Evolutionary conservation across 2,113 vertebrate genomes (phyloP), one percentile per base, ranked within the genome.

Genomic region (Nipponia nippon): DNA sequence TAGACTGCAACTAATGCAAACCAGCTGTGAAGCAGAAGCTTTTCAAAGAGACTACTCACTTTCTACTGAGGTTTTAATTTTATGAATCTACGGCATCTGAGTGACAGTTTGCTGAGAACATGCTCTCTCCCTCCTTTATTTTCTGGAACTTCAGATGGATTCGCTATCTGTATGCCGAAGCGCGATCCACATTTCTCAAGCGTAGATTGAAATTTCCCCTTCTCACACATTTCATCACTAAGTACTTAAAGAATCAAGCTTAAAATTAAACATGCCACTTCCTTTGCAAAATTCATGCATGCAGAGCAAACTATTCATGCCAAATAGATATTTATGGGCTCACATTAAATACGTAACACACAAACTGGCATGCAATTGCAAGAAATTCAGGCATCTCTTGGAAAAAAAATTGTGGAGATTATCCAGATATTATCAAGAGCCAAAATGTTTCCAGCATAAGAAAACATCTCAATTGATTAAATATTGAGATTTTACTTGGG

Each of bases 1-100:
- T 61, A 90, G 95, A 95, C 98, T 98, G 97, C 93, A 98, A 97
- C 97, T 98, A 98, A 98, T 98, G 87, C 86, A 94, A 98, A 98
- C 97, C 98, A 98, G 97, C 98, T 98, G 98, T 84, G 95, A 42
- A 26, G 92, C 80, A 77, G 90, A 77, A 97, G 88, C 95, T 88
- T 91, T 81, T 50, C 55, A 96, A 92, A 86, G 66, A 87, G 87
- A 93, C 72, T 83, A 67, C 93, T 92, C 72, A 9, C 95, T 96
- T 62, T 94, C 97, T 90, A 96, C 90, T 38, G 94, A 96, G 93
- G 84, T 93, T 98, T 98, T 95, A 84, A 90, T 97, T 97, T 97
- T 96, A 95, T 87, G 78, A 96, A 61, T 87, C 76, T 58, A 73
- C 88, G 93, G 72, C 34, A 83, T 67, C 52, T 81, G 67, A 70